These are phyloP conservation scores for Trinorchestia longiramus DNA, from an alignment of 1,140 invertebrate genomes.

Conservation along the genomic window DNA sequence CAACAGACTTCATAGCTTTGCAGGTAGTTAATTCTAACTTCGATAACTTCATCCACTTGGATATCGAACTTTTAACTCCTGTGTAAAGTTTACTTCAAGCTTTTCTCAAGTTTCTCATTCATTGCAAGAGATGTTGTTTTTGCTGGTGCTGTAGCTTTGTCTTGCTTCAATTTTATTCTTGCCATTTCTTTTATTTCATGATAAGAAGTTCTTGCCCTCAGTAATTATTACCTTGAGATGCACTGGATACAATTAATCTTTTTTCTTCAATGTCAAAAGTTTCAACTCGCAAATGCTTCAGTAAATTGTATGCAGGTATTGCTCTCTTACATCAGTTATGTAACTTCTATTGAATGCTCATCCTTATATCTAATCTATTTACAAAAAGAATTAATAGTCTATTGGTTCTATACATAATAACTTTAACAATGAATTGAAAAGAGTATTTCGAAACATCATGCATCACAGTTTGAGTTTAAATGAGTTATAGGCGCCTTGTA, in stretches of 20 bases:
- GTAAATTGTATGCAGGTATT: no score
- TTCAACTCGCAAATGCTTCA: neutral
- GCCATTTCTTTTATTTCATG: neutral
- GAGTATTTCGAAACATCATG: no score
- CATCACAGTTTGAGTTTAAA: no score
- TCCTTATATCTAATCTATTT: no score
- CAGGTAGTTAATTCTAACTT: neutral
- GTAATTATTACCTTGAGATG: neutral
- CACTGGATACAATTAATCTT: neutral
- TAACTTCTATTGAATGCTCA: no score
- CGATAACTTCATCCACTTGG: neutral
- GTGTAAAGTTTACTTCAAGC: neutral
- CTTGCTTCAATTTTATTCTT: neutral
- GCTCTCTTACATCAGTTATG: no score
- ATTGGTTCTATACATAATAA: no score
- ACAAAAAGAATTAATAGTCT: no score
- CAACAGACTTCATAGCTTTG: neutral
- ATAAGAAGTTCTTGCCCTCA: neutral
- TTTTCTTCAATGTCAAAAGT: neutral
- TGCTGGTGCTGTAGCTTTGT: neutral
- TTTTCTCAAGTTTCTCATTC: neutral
- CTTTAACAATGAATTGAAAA: no score
- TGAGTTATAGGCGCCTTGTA: no score
- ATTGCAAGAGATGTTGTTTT: neutral
- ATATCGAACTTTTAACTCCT: neutral